These are phyloP conservation scores for Tenthredo mesomela DNA, from an alignment of 2,888 invertebrate genomes.

Conservation along the genomic window DNA sequence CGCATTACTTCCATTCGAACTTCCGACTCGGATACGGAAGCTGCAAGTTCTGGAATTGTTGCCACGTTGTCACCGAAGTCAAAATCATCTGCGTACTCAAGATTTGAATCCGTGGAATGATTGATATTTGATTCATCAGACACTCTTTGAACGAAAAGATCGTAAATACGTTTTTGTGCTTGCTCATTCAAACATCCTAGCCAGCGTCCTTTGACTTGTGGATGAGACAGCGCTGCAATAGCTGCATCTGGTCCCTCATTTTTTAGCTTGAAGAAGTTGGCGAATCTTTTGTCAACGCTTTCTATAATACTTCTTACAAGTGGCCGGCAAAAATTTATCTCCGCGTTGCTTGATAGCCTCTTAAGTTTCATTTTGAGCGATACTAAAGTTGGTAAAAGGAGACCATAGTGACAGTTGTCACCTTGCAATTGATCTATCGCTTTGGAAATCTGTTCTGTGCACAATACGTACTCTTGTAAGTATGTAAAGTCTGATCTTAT, in stretches of 20 bases:
- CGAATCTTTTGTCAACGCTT: conserved; percentile 41
- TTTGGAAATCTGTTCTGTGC: conserved; percentile 38
- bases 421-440: conserved; percentile 52
- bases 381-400: conserved; percentile 46
- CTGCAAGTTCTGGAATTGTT: conserved; percentile 32
- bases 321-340: conserved; percentile 40
- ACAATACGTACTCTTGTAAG: conserved; percentile 39
- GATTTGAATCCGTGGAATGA: not conserved
- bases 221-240: conserved; percentile 50
- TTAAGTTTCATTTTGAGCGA: conserved; percentile 45
- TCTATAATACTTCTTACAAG: not conserved
- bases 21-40: conserved; percentile 2
- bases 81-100: conserved; percentile 27
- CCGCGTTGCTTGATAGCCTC: not conserved
- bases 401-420: conserved; percentile 48
- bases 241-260: conserved; percentile 37
- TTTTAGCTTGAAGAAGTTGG: conserved; percentile 18
- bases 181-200: conserved; percentile 23
- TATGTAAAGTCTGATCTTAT: conserved; percentile 34
- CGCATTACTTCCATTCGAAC: conserved; percentile 11
- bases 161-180: conserved; percentile 34
- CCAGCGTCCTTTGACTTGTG: conserved; percentile 52
- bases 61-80: conserved; percentile 34
- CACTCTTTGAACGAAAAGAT: not conserved
- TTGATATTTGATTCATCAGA: not conserved